Conservation (phyloP, 2,113 vertebrate genomes). For the Poecile atricapillus region DNA sequence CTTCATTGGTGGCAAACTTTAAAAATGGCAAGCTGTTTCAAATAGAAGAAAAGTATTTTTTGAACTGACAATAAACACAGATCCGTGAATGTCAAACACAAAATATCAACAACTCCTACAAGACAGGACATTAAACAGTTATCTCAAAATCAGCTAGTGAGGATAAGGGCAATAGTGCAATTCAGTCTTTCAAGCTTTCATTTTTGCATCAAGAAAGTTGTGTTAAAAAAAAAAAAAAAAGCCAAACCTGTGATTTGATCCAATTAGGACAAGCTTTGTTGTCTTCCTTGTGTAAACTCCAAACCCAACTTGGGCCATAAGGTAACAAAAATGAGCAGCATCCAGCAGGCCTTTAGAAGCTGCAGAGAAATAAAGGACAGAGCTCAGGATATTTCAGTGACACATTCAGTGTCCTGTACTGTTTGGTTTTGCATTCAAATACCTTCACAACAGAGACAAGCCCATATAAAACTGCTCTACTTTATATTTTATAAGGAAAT, state of each 20-base stretch:
- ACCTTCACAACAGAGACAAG: not conserved
- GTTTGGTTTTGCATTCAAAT: not conserved
- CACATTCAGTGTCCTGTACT: not conserved
- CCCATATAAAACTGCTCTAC: not conserved
- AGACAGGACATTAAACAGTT: not conserved
- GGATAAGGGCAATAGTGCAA: not conserved
- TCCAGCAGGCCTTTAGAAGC: conserved; percentile 91
- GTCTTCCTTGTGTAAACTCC: conserved; percentile 93
- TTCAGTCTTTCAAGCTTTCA: not conserved
- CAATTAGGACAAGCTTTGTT: conserved; percentile 93
- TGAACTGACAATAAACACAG: not conserved
- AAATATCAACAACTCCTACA: not conserved
- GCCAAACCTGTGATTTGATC: conserved; percentile 91
- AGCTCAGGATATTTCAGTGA: not conserved
- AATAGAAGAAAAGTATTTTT: not conserved
- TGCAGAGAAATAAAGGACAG: conserved; percentile 18
- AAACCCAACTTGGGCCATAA: conserved; percentile 93
- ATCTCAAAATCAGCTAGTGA: not conserved
- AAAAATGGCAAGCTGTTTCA: conserved; percentile 80
- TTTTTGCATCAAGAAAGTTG: not conserved
- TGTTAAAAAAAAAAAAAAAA: not conserved
- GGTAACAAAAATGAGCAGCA: conserved; percentile 96
- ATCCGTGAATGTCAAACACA: not conserved
- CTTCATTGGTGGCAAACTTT: conserved; percentile 91
- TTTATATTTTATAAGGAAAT: not conserved